phyloP scores from a whole-genome alignment of 2,888 invertebrate species.

The Cheilosia grossa region DNA sequence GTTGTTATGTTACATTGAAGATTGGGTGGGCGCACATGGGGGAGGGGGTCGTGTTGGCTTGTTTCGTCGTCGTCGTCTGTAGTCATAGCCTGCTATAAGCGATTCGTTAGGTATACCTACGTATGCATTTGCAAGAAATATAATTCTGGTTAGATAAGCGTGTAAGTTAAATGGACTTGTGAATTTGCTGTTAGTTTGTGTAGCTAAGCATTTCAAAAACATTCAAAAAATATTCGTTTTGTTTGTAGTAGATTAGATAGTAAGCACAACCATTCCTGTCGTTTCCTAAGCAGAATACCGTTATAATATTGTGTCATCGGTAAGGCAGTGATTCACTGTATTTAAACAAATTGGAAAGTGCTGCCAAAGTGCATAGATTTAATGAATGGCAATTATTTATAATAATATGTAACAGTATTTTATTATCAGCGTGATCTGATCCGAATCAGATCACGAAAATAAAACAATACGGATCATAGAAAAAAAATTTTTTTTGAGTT shows the following conservation, averaged over 20 bases:
- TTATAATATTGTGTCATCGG: too few species aligned
- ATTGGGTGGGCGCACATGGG: background rate
- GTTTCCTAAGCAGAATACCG: too few species aligned
- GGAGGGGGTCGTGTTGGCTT: background rate
- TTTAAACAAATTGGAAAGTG: too few species aligned
- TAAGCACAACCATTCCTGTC: too few species aligned
- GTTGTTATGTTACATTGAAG: slow-evolving; percentile 14
- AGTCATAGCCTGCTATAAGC: slow-evolving; percentile 3
- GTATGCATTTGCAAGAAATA: slow-evolving; percentile 35
- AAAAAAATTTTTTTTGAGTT: too few species aligned
- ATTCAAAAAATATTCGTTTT: background rate
- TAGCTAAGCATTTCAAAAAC: background rate
- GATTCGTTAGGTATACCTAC: slow-evolving; percentile 24
- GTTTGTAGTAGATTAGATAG: background rate
- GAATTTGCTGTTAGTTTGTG: background rate
- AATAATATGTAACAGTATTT: too few species aligned
- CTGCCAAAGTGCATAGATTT: too few species aligned
- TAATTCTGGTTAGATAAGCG: slow-evolving; percentile 45
- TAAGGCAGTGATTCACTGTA: too few species aligned
- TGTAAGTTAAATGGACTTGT: slow-evolving; percentile 27
- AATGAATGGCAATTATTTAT: too few species aligned
- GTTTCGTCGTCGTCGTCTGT: slow-evolving; percentile 8
- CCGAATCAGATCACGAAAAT: too few species aligned
- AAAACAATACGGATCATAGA: too few species aligned
- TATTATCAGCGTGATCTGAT: too few species aligned